Evolutionary conservation across 2,797 vertebrate species (phyloP), one percentile per base, ranked within the genome.

Genomic region (Danio choprae): DNA sequence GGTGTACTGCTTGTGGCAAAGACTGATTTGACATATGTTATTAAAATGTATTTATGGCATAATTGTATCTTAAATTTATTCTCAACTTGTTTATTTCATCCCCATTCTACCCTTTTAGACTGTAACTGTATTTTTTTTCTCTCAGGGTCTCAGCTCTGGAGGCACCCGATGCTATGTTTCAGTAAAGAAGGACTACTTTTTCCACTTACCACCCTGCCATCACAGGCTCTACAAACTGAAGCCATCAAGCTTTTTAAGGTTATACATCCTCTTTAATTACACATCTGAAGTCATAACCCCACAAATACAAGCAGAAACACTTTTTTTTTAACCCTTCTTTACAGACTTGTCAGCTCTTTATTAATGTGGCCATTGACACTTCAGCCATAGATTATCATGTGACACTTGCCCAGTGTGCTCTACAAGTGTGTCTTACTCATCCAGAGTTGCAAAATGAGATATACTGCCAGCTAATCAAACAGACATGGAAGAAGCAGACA

Each of bases 171-270:
- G 77, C 81, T 99, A 87, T 98, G 96, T 87, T 97, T 97, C 89
- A 98, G 95, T 91, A 99, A 99, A 88, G 97, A 98, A 89, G 96
- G 96, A 69, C 93, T 99, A 84, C 83, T 86, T 16, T 96, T 95
- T 41, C 94, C 97, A 43, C 95, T 99, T 81, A 98, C 96, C 84
- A 98, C 98, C 0, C 84, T 99, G 72, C 97, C 97, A 22, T 99
- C 97, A 5, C 95, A 96, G 90, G 98, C 98, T 53, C 91, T 99
- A 78, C 97, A 97, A 90, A 99, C 98, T 0, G 98, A 99, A 90
- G 97, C 97, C 3, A 93, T 98, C 81, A 99, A 99, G 88, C 92
- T 99, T 87, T 99, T 99, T 85, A 99, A 99, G 96, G 97, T 98
- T 38, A 50, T 38, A 59, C 15, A 11, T 62, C 10, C 36, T 62